These are phyloP conservation scores for Augochlora pura DNA, from an alignment of 1,140 invertebrate genomes.

Conservation along the genomic window DNA sequence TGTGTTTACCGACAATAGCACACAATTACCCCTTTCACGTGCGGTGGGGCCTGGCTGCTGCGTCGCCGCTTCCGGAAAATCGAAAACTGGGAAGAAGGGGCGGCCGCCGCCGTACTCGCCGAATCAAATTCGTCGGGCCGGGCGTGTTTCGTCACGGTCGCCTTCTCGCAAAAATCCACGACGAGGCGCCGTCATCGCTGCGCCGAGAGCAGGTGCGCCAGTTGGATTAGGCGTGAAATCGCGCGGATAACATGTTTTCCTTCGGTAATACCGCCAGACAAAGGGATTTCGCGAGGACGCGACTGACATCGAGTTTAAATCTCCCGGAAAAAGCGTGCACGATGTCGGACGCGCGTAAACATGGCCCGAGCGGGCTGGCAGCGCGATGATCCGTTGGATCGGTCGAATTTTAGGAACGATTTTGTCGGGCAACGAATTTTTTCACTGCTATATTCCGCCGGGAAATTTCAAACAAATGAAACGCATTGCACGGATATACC, in stretches of 20 bases:
- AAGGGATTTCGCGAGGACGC: slow-evolving; percentile 33
- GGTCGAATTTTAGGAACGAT: neutral
- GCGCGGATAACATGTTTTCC: slow-evolving; percentile 40
- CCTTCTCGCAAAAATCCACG: neutral
- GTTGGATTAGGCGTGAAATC: slow-evolving; percentile 52
- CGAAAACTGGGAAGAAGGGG: slow-evolving; percentile 6
- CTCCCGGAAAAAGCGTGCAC: slow-evolving; percentile 7
- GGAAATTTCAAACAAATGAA: no score
- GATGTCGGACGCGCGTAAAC: slow-evolving; percentile 30
- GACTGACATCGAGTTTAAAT: slow-evolving; percentile 41
- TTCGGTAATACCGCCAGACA: slow-evolving; percentile 41
- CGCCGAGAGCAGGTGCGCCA: slow-evolving; percentile 37
- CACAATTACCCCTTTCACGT: slow-evolving; percentile 39
- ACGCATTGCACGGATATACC: no score
- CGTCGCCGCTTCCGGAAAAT: neutral
- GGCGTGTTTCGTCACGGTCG: neutral
- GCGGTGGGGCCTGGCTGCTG: neutral
- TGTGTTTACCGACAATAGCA: slow-evolving; percentile 60
- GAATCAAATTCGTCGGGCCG: slow-evolving; percentile 10
- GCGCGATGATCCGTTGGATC: slow-evolving; percentile 9
- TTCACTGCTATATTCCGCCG: neutral
- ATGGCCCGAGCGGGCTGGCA: neutral
- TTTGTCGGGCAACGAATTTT: neutral
- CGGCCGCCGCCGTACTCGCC: no score
- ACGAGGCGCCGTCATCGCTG: neutral